Evolutionary conservation across 2,797 vertebrate species (phyloP).

Genomic region (Megaceryle alcyon): DNA sequence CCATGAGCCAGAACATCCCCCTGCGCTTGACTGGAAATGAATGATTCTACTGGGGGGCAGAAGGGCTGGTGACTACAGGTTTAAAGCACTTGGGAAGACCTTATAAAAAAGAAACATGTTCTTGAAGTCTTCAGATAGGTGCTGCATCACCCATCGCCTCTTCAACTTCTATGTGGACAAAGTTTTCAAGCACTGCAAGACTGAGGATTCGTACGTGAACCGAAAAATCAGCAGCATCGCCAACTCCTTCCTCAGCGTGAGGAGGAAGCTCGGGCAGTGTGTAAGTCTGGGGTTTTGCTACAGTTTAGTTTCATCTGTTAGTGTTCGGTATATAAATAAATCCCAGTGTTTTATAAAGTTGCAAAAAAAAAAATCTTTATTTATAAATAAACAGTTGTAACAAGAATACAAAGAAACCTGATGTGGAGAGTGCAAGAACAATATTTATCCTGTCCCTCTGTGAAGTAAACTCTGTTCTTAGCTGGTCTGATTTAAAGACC

Average conservation of each 20-base stretch:
- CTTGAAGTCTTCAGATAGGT: conserved; percentile 72
- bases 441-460: neutral
- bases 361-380: neutral
- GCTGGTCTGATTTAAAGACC: neutral
- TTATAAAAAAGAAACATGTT: neutral
- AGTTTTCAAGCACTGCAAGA: conserved; percentile 76
- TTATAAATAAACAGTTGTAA: neutral
- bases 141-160: conserved; percentile 74
- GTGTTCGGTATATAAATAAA: neutral
- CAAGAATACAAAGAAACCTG: no score
- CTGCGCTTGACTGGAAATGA: neutral
- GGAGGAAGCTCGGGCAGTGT: conserved; percentile 64
- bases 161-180: conserved; percentile 77
- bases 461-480: neutral
- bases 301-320: neutral
- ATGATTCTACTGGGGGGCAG: neutral
- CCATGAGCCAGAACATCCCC: neutral
- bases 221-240: conserved; percentile 77
- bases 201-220: neutral
- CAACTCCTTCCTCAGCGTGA: conserved; percentile 77
- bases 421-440: neutral
- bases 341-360: neutral
- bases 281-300: conserved; percentile 50
- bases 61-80: neutral
- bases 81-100: neutral